phyloP scores from a whole-genome alignment of 1,140 invertebrate genomes.

The Dinoponera quadriceps region DNA sequence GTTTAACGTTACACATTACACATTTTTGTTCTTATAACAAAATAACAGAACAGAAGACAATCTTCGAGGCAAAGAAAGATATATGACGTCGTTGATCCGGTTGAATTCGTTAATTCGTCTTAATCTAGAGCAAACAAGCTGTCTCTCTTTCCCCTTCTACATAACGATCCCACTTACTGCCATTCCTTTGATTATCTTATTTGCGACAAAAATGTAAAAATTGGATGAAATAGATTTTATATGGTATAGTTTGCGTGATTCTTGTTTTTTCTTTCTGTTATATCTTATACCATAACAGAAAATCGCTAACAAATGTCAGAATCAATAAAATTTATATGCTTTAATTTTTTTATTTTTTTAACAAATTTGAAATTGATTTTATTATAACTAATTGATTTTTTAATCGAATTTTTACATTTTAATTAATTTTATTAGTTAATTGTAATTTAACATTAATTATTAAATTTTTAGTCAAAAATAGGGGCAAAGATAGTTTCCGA shows the following conservation, averaged over 20 bases:
- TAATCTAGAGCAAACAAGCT: conserved; percentile 60
- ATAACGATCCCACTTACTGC: background rate
- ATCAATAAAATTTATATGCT: too few relatives aligned
- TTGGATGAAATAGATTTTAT: background rate
- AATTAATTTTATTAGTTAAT: too few relatives aligned
- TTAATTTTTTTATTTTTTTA: background rate
- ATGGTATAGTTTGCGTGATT: background rate
- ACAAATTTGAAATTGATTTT: background rate
- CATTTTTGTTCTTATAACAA: too few relatives aligned
- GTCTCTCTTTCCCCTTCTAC: conserved; percentile 12
- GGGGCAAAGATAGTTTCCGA: background rate
- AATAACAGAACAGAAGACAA: background rate
- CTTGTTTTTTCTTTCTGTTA: conserved; percentile 8
- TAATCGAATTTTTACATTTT: too few relatives aligned
- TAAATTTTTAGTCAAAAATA: conserved; percentile 11
- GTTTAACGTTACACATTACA: too few relatives aligned
- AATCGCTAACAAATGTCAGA: background rate
- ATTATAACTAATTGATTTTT: too few relatives aligned
- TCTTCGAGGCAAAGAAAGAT: background rate
- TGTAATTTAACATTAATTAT: too few relatives aligned
- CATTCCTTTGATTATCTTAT: conserved; percentile 41
- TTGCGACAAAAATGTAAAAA: conserved; percentile 24
- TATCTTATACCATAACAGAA: conserved; percentile 5
- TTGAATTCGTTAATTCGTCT: conserved; percentile 45
- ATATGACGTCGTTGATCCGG: conserved; percentile 24